A percentile compares a stretch with the other conserved stretches of the same genome.
phyloP scores from a whole-genome alignment of 2,888 invertebrate genomes.

The Heliconius hortense region DNA sequence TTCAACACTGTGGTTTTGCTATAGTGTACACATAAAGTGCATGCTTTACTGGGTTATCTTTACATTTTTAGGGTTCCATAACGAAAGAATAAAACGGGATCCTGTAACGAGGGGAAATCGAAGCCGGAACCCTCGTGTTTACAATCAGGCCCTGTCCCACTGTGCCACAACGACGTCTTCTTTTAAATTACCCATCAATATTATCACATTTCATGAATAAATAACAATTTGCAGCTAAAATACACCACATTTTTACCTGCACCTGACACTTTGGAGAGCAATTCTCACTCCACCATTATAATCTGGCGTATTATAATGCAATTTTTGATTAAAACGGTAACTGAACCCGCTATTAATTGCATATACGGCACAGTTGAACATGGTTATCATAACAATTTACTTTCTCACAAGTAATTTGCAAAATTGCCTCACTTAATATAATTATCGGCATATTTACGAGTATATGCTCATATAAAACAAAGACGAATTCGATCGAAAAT shows the following conservation, averaged over 20 bases:
- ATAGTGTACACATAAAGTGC: too few relatives aligned
- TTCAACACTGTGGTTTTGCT: too few relatives aligned
- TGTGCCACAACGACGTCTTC: too few relatives aligned
- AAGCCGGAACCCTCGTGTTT: neutral
- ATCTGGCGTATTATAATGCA: neutral
- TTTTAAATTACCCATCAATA: too few relatives aligned
- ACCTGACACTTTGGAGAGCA: neutral
- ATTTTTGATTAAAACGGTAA: constrained; percentile 5
- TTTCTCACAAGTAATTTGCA: constrained; percentile 8
- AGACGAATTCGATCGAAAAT: constrained; percentile 1
- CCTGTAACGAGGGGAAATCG: neutral
- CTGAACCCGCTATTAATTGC: constrained; percentile 3
- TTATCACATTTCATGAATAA: neutral
- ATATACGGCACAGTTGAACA: neutral
- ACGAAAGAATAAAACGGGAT: too few relatives aligned
- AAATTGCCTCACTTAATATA: neutral
- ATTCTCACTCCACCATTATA: neutral
- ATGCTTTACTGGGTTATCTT: too few relatives aligned
- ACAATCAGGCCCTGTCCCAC: too few relatives aligned
- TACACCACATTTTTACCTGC: neutral
- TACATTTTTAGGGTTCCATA: too few relatives aligned
- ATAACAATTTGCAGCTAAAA: neutral
- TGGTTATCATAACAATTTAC: neutral
- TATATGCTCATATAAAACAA: neutral
- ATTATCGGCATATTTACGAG: neutral